Base-by-base conservation (phyloP, 2,113 vertebrate species). In the Varanus komodoensis region DNA sequence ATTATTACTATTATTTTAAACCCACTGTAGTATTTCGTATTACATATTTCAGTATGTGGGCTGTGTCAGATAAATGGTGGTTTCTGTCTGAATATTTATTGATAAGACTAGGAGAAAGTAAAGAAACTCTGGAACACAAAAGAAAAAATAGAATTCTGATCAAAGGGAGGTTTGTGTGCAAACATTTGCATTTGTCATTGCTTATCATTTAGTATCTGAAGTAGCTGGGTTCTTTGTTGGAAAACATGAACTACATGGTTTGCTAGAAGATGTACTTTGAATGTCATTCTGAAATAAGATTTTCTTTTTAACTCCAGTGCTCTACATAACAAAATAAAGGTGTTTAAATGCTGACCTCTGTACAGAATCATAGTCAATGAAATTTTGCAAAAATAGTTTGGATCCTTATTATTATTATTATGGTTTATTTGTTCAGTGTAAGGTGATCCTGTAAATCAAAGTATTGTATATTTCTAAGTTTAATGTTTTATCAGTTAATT, bases 231-330 rank as follows among this genome's bases (percentile, higher is more conserved):
- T 69, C n/a, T 78, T 21, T 19, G 48, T 21, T 4, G 12, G 57
- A 81, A 78, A 78, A 67, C 29, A 84, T 89, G 38, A 84, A 29
- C 61, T 84, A 34, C 9, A 8, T 71, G 14, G 29, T 73, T 74
- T 89, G 23, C 80, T 82, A 57, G 29, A 87, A 82, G 68, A 73
- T 82, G 67, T 73, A 79, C 29, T 89, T 48, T 52, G 67, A 82
- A 82, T 82, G 32, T 14, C 73, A 44, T 57, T 29, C 32, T 73
- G 23, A 44, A 54, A 82, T 82, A n/a, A 82, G 32, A 82, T 7
- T 8, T 54, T 54, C 38, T 57, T 19, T 81, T 82, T 29, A 23
- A n/a, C 32, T 4, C 14, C 32, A 74, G 5, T 38, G 50, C 48
- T 57, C 19, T n/a, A n/a, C n/a, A 57, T n/a, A 74, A 75, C 27